Evolutionary conservation across 1,140 invertebrate species (phyloP), one percentile per base, ranked within the genome.

Genomic region (Drosophila cardini): DNA sequence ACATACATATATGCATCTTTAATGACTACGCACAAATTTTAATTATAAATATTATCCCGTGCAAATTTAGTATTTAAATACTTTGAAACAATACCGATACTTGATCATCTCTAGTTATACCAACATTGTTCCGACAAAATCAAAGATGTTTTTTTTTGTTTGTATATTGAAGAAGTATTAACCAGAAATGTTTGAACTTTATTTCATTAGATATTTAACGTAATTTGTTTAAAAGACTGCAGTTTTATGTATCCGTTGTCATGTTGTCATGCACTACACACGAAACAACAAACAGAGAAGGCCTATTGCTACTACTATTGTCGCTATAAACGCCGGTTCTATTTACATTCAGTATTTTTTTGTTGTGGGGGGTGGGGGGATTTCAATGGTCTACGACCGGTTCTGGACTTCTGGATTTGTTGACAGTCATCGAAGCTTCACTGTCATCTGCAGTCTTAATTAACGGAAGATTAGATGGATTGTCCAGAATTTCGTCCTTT

Each of bases 401-500:
- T 9, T 75, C 78, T 15, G 55, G 46, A 55, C 52, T 67, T 13
- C 38, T 38, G 43, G 61, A 21, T 8, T 65, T 70, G 7, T 52
- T 26, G 15, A 32, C 57, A 46, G 43, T 15, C 26, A 36, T 38
- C 4, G 57, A 21, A 1, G 11, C 21, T 30, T 79, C 71, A 21
- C 13, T 32, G 43, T 48, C 48, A 0, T 67, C 83, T 4, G 45
- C 52, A 6, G 48, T 36, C 8, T 71, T 86, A 4, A 83, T 50
- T 21, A 65, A 15, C 32, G 78, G 45, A 21, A 78, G 34, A 61
- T 68, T 87, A 6, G 72, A 43, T 18, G 72, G 16, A 21, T 69
- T 71, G 18, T 86, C 82, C 48, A 89, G 45, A 5, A 80, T 36
- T 15, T 90, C 84, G 48, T 89, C 84, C 55, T 91, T 91, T 7